Evolutionary conservation across 2,113 vertebrate genomes (phyloP), one percentile per base, ranked within the genome.

Genomic region (Brachirus orientalis): DNA sequence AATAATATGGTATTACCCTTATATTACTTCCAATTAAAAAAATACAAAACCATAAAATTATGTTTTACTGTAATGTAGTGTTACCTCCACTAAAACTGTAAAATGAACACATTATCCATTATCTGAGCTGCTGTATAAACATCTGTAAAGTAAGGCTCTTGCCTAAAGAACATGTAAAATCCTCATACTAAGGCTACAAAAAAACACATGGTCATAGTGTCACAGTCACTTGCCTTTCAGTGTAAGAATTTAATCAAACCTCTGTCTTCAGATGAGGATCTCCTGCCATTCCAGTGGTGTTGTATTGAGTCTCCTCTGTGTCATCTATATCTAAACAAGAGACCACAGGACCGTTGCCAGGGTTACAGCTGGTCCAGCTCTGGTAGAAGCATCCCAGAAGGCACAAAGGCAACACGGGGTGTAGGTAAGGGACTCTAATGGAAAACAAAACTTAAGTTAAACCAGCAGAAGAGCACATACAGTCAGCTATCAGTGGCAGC

Each of bases 261-360:
- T 67, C 18, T 77, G 47, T 80, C 28, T 64, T 13, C 47, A 95
- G 94, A 93, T 67, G 86, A 85, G 33, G 94, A 95, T 50, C 88
- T 95, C 19, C 72, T 93, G 51, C 94, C 94, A 0, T 95, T 94
- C 73, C 90, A 93, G 62, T 94, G 93, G 94, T 95, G 94, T 59
- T 95, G 94, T 65, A 70, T 90, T 4, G 84, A 91, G 35, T 92
- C 94, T 52, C 58, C 90, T 3, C 79, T 93, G 1, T 94, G 92
- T 56, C 85, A 92, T 65, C 79, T 91, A 16, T 94, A 93, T 70
- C 85, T 93, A 43, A 65, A 69, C 22, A 94, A 92, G 81, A 91
- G 94, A 38, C 94, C 93, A 3, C 37, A 86, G 50, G 93, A 94
- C 62, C 86, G 89, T 10, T 95, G 94, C 58, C 88, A 91, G 47